Evolutionary conservation across 2,113 vertebrate species (phyloP).

Genomic region (Callocephalon fimbriatum): DNA sequence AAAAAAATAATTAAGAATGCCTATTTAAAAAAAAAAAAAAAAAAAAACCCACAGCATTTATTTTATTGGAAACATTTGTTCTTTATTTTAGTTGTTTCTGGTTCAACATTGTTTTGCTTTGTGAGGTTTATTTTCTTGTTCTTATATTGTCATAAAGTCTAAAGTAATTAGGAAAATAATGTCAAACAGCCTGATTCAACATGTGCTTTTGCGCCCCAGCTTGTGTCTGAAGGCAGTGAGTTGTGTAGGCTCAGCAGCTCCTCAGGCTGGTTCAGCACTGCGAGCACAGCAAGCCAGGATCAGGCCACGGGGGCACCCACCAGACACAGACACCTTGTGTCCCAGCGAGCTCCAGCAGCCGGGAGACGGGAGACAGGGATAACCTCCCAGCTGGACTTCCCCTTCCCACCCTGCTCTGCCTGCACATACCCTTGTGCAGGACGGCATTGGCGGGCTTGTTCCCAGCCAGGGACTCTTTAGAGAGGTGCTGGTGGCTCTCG

Average conservation of each 20-base stretch:
- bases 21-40: too few species aligned
- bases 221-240: too few species aligned
- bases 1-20: too few species aligned
- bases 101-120: too few species aligned
- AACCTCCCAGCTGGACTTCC: not conserved
- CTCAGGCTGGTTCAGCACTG: conserved; percentile 97
- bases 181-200: too few species aligned
- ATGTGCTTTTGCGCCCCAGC: too few species aligned
- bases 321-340: not conserved
- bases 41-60: too few species aligned
- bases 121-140: too few species aligned
- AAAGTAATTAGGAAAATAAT: too few species aligned
- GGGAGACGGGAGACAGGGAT: accelerated
- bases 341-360: not conserved
- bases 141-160: too few species aligned
- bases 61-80: too few species aligned
- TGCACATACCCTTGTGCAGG: conserved; percentile 91
- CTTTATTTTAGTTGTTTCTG: too few species aligned
- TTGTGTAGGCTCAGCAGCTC: conserved; percentile 95
- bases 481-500: conserved; percentile 97
- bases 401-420: accelerated
- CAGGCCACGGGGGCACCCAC: not conserved
- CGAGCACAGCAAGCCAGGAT: accelerated
- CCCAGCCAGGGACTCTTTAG: conserved; percentile 95
- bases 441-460: conserved; percentile 97